A percentile compares a stretch with the other conserved stretches of the same genome.
phyloP scores from a whole-genome alignment of 1,140 invertebrate species.

The Agrypnia vestita region DNA sequence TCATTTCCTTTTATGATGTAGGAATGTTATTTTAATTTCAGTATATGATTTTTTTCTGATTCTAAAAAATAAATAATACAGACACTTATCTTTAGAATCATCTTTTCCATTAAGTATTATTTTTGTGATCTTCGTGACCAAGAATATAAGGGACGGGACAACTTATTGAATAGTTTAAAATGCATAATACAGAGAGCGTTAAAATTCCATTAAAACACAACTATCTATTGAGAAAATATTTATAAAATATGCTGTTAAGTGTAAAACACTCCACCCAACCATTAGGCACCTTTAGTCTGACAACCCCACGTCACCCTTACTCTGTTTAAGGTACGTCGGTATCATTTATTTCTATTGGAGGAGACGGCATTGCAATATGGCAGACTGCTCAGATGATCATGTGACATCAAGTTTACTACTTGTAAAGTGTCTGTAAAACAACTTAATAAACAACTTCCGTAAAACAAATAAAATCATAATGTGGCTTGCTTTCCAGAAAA shows the following conservation, averaged over 20 bases:
- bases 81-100: background rate
- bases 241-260: constrained; percentile 62
- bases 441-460: background rate
- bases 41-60: too few relatives aligned
- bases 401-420: too few relatives aligned
- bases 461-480: constrained; percentile 3
- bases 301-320: constrained; percentile 45
- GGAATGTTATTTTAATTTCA: constrained; percentile 14
- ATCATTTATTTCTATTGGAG: constrained; percentile 55
- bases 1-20: background rate
- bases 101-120: constrained; percentile 9
- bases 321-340: constrained; percentile 59
- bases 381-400: background rate
- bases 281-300: constrained; percentile 60
- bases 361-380: constrained; percentile 3
- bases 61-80: background rate
- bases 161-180: constrained; percentile 43
- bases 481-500: too few relatives aligned
- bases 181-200: constrained; percentile 38
- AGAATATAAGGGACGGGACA: constrained; percentile 34
- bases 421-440: too few relatives aligned
- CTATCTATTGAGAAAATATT: constrained; percentile 59
- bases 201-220: constrained; percentile 54
- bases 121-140: constrained; percentile 6
- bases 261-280: constrained; percentile 59